Conservation (phyloP, 64 coral and sea anemone genomes). For the Acropora yongei region DNA sequence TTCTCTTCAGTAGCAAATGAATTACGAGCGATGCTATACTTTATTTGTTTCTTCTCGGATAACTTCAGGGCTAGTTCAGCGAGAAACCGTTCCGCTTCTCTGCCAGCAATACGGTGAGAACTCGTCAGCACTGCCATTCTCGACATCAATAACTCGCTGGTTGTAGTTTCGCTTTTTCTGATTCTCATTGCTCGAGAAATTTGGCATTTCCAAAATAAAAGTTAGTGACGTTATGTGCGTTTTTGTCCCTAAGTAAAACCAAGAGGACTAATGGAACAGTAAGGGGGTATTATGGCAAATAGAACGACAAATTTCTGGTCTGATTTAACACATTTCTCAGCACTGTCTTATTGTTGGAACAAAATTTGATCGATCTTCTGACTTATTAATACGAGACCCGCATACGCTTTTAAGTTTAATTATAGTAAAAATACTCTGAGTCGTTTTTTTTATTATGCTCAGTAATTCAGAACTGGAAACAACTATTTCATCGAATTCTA, state of each 20-base stretch:
- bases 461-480: neutral
- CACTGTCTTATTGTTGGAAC: neutral
- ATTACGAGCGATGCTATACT: neutral
- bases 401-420: neutral
- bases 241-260: neutral
- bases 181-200: neutral
- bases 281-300: neutral
- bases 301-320: neutral
- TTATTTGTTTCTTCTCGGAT: neutral
- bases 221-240: neutral
- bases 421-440: neutral
- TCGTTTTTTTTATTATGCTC: neutral
- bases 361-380: neutral
- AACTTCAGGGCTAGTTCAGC: neutral
- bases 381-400: neutral
- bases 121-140: neutral
- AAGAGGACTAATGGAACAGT: neutral
- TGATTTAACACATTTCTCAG: neutral
- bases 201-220: neutral
- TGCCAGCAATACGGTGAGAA: neutral
- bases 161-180: neutral
- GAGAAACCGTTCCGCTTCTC: neutral
- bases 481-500: neutral
- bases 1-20: neutral
- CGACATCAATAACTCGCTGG: neutral